Conservation (phyloP, 2,797 vertebrate genomes). For the Myotis daubentonii region DNA sequence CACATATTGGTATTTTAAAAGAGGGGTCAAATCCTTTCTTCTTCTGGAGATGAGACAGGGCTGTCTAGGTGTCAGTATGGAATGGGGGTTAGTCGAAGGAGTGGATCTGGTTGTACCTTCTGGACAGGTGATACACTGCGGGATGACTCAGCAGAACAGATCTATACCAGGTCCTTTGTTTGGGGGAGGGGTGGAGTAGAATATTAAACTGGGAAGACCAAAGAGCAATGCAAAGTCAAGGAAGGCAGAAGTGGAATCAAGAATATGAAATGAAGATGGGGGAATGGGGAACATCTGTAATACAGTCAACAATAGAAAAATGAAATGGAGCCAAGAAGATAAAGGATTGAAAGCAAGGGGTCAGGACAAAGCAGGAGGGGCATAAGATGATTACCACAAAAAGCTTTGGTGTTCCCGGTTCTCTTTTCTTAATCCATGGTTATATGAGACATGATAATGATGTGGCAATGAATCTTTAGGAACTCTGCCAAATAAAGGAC, state of each 20-base stretch:
- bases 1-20: neutral
- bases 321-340: neutral
- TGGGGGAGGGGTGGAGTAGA: neutral
- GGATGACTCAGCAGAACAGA: neutral
- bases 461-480: conserved; percentile 45
- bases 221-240: neutral
- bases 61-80: neutral
- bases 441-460: conserved; percentile 41
- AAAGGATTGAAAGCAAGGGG: neutral
- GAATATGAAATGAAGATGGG: neutral
- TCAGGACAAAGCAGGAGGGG: neutral
- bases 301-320: neutral
- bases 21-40: neutral
- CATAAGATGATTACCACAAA: neutral
- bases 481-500: conserved; percentile 58
- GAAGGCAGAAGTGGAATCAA: neutral
- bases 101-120: neutral
- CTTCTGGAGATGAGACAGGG: neutral
- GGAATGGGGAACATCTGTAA: neutral
- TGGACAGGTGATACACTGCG: neutral
- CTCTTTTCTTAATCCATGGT: conserved; percentile 1
- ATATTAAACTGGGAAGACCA: neutral
- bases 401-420: neutral
- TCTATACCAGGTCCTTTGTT: neutral
- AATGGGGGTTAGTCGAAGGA: neutral